Percentiles rank a stretch among this genome's conserved stretches.
phyloP scores from a whole-genome alignment of 35 echinoderm and acorn worm species.

The Heliocidaris tuberculata region DNA sequence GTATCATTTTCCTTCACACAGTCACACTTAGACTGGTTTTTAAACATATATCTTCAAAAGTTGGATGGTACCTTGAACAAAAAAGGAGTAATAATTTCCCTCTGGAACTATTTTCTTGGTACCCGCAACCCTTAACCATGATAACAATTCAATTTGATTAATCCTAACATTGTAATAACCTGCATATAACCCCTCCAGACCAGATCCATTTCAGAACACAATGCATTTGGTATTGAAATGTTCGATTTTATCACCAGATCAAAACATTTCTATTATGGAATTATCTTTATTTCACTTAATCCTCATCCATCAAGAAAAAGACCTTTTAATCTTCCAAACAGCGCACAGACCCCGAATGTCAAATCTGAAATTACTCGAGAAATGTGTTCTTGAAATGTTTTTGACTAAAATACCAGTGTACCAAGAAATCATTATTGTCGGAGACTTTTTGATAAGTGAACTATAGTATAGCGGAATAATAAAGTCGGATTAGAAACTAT shows the following conservation, averaged over 20 bases:
- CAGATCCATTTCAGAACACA: background rate
- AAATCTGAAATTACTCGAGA: background rate
- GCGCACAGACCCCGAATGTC: background rate
- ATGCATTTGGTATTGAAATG: background rate
- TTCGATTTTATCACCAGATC: background rate
- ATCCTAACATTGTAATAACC: background rate
- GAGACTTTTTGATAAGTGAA: background rate
- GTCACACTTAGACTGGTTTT: no score
- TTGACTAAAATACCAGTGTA: background rate
- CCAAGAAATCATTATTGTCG: background rate
- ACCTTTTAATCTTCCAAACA: background rate
- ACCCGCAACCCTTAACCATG: no score
- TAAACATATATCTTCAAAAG: no score
- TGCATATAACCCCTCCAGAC: background rate
- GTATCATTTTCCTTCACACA: no score
- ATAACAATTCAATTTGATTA: background rate
- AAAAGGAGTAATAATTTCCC: no score
- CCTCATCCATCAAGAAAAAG: background rate
- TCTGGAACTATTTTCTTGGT: no score
- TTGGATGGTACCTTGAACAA: no score
- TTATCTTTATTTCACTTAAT: background rate
- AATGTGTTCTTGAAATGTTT: background rate
- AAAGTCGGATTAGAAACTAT: background rate
- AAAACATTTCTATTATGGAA: background rate
- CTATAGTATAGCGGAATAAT: background rate